phyloP scores from a whole-genome alignment of 2,888 invertebrate species.

The Cephus nigrinus region DNA sequence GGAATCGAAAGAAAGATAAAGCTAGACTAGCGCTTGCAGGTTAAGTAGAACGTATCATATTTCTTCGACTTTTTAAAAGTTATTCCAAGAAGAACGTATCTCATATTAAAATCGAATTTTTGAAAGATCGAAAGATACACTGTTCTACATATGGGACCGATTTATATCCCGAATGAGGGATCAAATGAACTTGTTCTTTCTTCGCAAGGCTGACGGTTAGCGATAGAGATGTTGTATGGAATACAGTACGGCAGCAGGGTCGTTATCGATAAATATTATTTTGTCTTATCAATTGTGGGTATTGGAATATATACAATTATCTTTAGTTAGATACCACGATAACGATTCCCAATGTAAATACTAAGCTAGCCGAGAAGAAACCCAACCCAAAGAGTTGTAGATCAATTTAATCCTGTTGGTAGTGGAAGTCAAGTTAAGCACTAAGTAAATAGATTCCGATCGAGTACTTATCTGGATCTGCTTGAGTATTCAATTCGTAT shows the following conservation, averaged over 20 bases:
- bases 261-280: background rate
- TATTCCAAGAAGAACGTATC: background rate
- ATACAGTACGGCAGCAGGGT: background rate
- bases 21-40: background rate
- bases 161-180: background rate
- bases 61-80: background rate
- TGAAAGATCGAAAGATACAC: background rate
- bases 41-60: background rate
- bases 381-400: constrained; percentile 30
- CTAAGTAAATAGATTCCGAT: constrained; percentile 52
- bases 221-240: background rate
- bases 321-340: background rate
- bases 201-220: background rate
- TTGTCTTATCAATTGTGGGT: background rate
- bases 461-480: constrained; percentile 42
- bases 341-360: background rate
- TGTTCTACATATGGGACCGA: background rate
- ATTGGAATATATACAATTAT: background rate
- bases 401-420: constrained; percentile 52
- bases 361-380: background rate
- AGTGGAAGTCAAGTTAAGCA: constrained; percentile 51
- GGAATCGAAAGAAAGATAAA: background rate
- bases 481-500: constrained; percentile 38
- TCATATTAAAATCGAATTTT: background rate
- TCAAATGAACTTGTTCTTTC: background rate